Evolutionary conservation across 1,140 invertebrate species (phyloP).

Genomic region (Achroia grisella): DNA sequence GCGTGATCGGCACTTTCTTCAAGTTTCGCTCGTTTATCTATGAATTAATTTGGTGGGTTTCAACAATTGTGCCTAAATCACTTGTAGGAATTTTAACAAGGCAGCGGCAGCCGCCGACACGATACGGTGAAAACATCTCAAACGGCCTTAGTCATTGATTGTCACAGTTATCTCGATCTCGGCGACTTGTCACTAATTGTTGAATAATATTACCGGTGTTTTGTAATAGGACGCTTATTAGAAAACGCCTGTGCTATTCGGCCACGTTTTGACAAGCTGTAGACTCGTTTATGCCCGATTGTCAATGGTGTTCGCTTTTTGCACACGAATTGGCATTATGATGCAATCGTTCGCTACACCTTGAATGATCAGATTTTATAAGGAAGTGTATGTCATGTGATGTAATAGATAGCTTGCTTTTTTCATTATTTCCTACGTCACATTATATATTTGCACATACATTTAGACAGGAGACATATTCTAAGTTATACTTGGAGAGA

Average conservation of each 20-base stretch:
- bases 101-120: conserved; percentile 10
- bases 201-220: conserved; percentile 23
- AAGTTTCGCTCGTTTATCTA: conserved; percentile 15
- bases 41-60: conserved; percentile 8
- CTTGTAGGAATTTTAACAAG: conserved; percentile 30
- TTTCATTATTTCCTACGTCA: too few species aligned
- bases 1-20: conserved; percentile 9
- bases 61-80: conserved; percentile 8
- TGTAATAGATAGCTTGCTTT: background rate
- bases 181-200: conserved; percentile 30
- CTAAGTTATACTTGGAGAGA: background rate
- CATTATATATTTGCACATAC: too few species aligned
- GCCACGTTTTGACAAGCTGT: conserved; percentile 22
- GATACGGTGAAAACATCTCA: conserved; percentile 15
- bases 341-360: background rate
- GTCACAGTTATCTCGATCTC: conserved; percentile 19
- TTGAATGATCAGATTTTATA: too few species aligned
- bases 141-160: conserved; percentile 15
- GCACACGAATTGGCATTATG: conserved; percentile 7
- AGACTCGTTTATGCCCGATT: conserved; percentile 15
- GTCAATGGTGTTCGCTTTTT: conserved; percentile 12
- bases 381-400: background rate
- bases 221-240: conserved; percentile 14
- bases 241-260: conserved; percentile 18
- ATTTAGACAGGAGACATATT: background rate